Evolutionary conservation across 2,113 vertebrate species (phyloP), one percentile per base, ranked within the genome.

Genomic region (Myotis davidii): DNA sequence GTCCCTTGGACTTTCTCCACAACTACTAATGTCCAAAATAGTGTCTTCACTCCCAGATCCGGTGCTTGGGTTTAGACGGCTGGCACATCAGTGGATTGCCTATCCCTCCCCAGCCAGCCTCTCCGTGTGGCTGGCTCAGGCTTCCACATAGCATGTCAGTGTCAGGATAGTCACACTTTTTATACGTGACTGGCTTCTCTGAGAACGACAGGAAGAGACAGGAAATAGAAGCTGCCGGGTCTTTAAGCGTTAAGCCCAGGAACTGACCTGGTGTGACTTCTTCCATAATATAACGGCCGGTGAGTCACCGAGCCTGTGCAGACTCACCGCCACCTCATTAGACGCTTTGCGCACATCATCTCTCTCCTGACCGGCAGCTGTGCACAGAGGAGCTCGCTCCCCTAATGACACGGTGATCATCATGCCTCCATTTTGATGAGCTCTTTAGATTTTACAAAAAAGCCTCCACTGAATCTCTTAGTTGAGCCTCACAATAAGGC

Each of bases 401-500:
- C 29, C 81, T 59, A 89, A 76, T 70, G 13, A 77, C 20, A 76
- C 2, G 27, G 42, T 85, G 25, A 88, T 72, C 69, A 76, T 81
- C 64, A 85, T 76, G 37, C 74, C 50, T 94, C 79, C n/a, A 39
- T 96, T 92, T 88, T 65, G 73, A 48, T 85, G 91, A 39, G 67
- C 74, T 77, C 50, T 96, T 94, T 70, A 94, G 81, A 81, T 90
- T 92, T 74, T 87, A 82, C 42, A 37, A 72, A 88, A 88, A 48
- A 88, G 54, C 52, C 61, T 91, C 59, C 18, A 78, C 42, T 88
- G 42, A n/a, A 50, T 79, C 72, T 48, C 77, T 87, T 88, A 79
- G 48, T 64, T 88, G 39, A 61, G 45, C 37, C 29, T 94, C 64
- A 61, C 54, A 77, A 77, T 54, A 69, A 85, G 79, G 45, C 69